phyloP scores from a whole-genome alignment of 2,888 invertebrate species.

The Geotrupes spiniger region DNA sequence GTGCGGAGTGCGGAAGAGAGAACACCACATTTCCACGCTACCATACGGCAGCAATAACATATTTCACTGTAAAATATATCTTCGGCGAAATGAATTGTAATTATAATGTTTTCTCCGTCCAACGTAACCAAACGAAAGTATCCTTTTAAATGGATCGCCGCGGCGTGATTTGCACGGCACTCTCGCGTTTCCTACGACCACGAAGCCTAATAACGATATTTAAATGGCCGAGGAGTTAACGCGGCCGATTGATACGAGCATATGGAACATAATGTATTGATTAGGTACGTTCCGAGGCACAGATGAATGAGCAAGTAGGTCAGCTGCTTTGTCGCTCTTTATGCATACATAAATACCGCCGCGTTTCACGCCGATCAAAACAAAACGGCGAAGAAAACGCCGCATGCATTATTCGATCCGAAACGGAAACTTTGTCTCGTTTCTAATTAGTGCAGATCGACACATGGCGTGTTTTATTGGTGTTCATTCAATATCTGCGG shows the following conservation, averaged over 20 bases:
- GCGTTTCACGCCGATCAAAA: slow-evolving; percentile 5
- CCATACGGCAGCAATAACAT: slow-evolving; percentile 14
- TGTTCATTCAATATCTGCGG: no score
- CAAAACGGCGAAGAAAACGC: no score
- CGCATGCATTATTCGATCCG: no score
- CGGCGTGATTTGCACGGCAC: slow-evolving; percentile 1
- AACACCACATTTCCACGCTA: slow-evolving; percentile 10
- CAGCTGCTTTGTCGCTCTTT: slow-evolving; percentile 17
- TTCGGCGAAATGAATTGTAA: slow-evolving; percentile 12
- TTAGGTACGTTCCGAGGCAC: slow-evolving; percentile 15
- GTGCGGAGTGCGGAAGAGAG: slow-evolving; percentile 3
- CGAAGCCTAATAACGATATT: slow-evolving; percentile 14
- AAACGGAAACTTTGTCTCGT: no score
- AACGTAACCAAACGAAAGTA: slow-evolving; percentile 10
- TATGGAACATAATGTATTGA: slow-evolving; percentile 15
- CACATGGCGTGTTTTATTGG: no score
- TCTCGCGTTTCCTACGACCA: slow-evolving; percentile 5
- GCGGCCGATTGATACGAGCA: slow-evolving; percentile 12
- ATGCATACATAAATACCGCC: slow-evolving; percentile 2
- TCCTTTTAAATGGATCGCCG: slow-evolving; percentile 5
- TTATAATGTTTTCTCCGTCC: slow-evolving; percentile 14
- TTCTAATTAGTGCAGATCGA: no score
- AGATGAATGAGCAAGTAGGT: slow-evolving; percentile 18
- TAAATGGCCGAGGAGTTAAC: slow-evolving; percentile 12
- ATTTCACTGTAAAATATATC: slow-evolving; percentile 14